Base-by-base conservation (phyloP, 2,797 vertebrate species). In the Atherinosoma microstoma region DNA sequence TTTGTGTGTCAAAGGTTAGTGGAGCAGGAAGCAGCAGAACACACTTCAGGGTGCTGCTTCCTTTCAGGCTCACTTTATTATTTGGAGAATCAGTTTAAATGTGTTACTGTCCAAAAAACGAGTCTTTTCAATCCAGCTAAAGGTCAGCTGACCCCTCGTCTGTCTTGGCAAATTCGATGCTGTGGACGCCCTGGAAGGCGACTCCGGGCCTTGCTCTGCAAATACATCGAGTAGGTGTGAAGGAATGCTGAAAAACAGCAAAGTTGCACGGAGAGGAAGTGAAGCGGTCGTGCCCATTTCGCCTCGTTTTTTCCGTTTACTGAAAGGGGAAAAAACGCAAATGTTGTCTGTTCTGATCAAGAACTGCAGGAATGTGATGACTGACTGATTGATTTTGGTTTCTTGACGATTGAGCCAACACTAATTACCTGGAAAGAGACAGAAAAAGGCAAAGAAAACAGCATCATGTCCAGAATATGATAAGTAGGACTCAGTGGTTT, bases 191-290 rank as follows among this genome's bases (percentile, higher is more conserved):
- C 40, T 42, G 40, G 15, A 35, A 34, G 58, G 45, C 10, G 27
- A 53, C 60, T 54, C 30, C 29, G 32, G 45, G 66, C 70, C 47
- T 62, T 42, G 3, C 53, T 67, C 63, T 63, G 82, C 49, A 82
- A 85, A 79, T 71, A 86, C 27, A 71, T 78, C 54, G 40, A 67
- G 79, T 71, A 89, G 16, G 40, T 42, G 40, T 42, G 40, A 42
- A 16, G 40, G 40, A 42, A 88, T 89, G 84, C 72, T 73, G 76
- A 49, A 70, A 74, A 70, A 54, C 34, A 68, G 53, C 42, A 67
- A 66, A 42, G 70, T 2, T 29, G 42, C 36, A 32, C 27, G 51
- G 27, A 73, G 24, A 57, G 56, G 64, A 75, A 67, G 27, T 1
- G 63, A 35, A 70, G 64, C 40, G 4, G 60, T 29, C 32, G 11